phyloP scores from a whole-genome alignment of 2,888 invertebrate genomes.

The Ochropleura leucogaster region DNA sequence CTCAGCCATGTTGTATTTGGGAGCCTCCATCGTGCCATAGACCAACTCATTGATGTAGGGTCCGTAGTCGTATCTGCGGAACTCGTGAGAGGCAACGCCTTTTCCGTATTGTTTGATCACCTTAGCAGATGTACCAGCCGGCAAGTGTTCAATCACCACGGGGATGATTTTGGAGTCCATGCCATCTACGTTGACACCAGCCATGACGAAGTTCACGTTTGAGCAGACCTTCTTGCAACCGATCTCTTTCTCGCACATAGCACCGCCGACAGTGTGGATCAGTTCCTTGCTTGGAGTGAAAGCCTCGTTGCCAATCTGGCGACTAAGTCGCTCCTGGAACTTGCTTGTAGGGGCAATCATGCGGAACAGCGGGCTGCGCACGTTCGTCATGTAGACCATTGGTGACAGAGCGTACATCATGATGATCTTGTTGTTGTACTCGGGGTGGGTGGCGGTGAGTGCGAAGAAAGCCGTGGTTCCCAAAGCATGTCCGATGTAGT shows the following conservation, averaged over 20 bases:
- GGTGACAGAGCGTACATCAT: conserved; percentile 85
- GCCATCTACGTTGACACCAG: conserved; percentile 90
- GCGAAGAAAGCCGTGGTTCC: conserved; percentile 84
- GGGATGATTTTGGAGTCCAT: conserved; percentile 89
- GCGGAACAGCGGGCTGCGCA: conserved; percentile 83
- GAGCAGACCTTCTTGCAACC: conserved; percentile 90
- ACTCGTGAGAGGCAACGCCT: conserved; percentile 78
- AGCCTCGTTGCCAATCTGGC: conserved; percentile 77
- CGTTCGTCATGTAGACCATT: conserved; percentile 85
- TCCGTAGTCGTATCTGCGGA: conserved; percentile 84
- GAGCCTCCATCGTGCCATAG: conserved; percentile 81
- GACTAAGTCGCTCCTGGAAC: conserved; percentile 72
- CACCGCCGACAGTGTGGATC: conserved; percentile 78
- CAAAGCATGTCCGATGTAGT: conserved; percentile 83
- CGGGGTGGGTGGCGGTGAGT: conserved; percentile 78
- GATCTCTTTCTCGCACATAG: conserved; percentile 79
- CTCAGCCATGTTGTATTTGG: conserved; percentile 81
- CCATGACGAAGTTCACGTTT: conserved; percentile 91
- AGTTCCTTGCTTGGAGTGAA: conserved; percentile 79
- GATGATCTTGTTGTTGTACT: conserved; percentile 83
- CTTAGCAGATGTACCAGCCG: conserved; percentile 90
- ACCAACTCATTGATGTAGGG: conserved; percentile 78
- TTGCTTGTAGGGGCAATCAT: conserved; percentile 82
- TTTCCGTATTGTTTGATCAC: conserved; percentile 91
- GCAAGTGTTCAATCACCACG: conserved; percentile 88